Percentiles rank a stretch among this genome's conserved stretches.
Evolutionary conservation across 2,888 invertebrate genomes (phyloP).

Genomic region (Xanthorhoe designata): DNA sequence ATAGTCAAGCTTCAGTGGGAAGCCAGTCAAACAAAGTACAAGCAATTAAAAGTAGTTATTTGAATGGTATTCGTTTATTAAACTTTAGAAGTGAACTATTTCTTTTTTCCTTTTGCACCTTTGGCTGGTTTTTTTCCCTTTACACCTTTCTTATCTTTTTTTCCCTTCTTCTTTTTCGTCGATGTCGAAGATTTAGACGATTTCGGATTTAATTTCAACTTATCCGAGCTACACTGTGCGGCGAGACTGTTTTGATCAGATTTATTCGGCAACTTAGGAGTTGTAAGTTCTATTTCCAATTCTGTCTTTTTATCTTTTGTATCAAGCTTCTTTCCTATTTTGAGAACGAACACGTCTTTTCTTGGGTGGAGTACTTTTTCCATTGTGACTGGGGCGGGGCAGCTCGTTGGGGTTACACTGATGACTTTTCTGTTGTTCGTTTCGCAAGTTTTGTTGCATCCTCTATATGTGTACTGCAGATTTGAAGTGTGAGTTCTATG

Average conservation of each 20-base stretch:
- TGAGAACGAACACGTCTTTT: conserved; percentile 79
- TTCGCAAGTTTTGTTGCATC: conserved; percentile 57
- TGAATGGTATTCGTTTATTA: conserved; percentile 4
- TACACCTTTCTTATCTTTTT: conserved; percentile 47
- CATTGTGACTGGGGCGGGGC: conserved; percentile 73
- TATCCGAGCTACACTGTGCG: conserved; percentile 61
- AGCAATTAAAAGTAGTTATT: neutral
- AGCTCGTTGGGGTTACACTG: conserved; percentile 75
- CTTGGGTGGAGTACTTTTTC: conserved; percentile 67
- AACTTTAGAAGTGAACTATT: conserved; percentile 16
- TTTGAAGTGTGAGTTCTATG: conserved; percentile 67
- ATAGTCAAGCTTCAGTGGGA: too few relatives aligned
- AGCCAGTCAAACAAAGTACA: too few relatives aligned
- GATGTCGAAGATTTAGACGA: conserved; percentile 30
- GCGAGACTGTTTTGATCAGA: conserved; percentile 51
- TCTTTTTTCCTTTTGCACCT: conserved; percentile 45
- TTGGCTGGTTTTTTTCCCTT: conserved; percentile 41
- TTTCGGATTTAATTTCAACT: conserved; percentile 47
- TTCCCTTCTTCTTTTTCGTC: conserved; percentile 38
- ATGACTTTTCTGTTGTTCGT: conserved; percentile 64
- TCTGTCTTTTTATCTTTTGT: conserved; percentile 79
- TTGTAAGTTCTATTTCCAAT: conserved; percentile 77
- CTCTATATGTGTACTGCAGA: conserved; percentile 69
- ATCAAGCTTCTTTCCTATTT: conserved; percentile 80
- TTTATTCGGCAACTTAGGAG: conserved; percentile 70